Evolutionary conservation across 2,888 invertebrate species (phyloP).

Genomic region (Machimus rusticus): DNA sequence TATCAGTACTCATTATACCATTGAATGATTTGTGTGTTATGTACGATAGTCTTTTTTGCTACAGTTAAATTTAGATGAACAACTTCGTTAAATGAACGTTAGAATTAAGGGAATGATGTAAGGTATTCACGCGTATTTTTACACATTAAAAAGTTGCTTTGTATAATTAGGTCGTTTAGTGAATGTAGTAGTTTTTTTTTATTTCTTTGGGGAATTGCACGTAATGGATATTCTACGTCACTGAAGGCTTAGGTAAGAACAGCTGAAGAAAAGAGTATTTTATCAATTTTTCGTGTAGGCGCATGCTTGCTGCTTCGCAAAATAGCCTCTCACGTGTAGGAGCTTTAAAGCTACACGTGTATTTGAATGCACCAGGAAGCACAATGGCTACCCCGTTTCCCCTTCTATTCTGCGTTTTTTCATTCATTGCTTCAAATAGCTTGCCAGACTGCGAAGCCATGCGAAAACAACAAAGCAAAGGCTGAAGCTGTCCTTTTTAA

Average conservation of each 20-base stretch:
- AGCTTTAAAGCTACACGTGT: constrained; percentile 12
- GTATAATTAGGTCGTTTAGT: background rate
- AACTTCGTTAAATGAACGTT: no score
- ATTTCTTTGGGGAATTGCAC: background rate
- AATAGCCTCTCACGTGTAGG: background rate
- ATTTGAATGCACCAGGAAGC: background rate
- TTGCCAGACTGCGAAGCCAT: background rate
- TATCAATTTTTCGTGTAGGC: background rate
- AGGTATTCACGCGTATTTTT: background rate
- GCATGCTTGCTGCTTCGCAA: background rate
- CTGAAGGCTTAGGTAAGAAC: background rate
- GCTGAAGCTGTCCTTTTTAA: background rate
- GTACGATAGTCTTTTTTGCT: no score
- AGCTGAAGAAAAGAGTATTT: background rate
- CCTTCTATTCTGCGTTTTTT: constrained; percentile 29
- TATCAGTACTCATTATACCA: no score
- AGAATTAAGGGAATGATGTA: no score
- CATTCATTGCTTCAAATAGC: background rate
- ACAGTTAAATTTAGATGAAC: no score
- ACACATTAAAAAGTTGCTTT: background rate
- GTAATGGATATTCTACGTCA: background rate
- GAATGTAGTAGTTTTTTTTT: background rate
- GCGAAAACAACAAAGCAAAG: background rate
- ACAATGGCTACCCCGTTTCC: background rate
- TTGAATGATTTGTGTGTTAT: no score